Conservation (phyloP, 1,140 invertebrate species). For the Triops longicaudatus region DNA sequence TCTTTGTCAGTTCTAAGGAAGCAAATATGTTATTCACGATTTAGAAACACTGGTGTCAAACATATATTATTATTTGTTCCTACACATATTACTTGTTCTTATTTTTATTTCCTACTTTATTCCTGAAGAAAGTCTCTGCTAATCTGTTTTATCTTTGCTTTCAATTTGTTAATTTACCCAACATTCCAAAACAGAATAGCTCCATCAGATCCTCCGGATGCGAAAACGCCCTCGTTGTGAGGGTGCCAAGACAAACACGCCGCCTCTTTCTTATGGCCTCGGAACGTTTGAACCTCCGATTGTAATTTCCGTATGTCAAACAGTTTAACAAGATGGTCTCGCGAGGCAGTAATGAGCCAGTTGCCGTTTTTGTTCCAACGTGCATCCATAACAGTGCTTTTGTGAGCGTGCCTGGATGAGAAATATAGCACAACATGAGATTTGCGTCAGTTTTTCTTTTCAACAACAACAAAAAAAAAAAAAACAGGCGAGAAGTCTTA, state of each 20-base stretch:
- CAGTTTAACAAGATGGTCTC: conserved; percentile 95
- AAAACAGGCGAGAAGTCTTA: conserved; percentile 39
- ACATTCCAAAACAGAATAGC: conserved; percentile 98
- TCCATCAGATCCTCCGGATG: conserved; percentile 93
- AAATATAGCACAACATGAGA: conserved; percentile 22
- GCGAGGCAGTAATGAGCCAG: conserved; percentile 96
- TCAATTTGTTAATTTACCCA: conserved; percentile 51
- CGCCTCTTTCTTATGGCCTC: conserved; percentile 97
- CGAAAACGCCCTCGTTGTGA: conserved; percentile 89
- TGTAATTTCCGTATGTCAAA: conserved; percentile 94
- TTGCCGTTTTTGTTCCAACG: conserved; percentile 99
- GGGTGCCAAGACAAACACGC: conserved; percentile 97
- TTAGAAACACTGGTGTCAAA: neutral
- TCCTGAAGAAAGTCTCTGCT: neutral
- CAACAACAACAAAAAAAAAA: conserved; percentile 9
- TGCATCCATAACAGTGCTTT: conserved; percentile 97
- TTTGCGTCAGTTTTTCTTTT: neutral
- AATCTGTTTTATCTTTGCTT: neutral
- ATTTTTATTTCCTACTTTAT: neutral
- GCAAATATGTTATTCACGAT: neutral
- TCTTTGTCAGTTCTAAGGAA: conserved; percentile 83
- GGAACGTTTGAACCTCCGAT: conserved; percentile 90
- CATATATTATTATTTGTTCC: neutral
- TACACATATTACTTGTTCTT: neutral
- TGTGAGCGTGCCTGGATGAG: conserved; percentile 84